A percentile compares a stretch with the other conserved stretches of the same genome.
Evolutionary conservation across 1,140 invertebrate species (phyloP).

Genomic region (Himalopsyche phryganea): DNA sequence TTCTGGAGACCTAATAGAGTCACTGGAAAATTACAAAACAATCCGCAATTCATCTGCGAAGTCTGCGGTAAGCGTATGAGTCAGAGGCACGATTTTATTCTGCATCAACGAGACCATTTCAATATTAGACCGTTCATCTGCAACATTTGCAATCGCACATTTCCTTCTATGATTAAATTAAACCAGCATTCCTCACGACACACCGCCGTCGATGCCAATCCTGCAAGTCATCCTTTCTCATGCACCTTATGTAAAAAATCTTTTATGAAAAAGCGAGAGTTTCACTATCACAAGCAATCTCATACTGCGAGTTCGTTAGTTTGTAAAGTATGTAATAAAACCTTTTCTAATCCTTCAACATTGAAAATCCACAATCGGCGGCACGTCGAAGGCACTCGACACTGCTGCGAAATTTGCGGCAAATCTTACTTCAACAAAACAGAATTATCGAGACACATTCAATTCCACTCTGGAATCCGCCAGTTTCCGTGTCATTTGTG

Average conservation of each 20-base stretch:
- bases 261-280: slow-evolving; percentile 17
- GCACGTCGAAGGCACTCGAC: slow-evolving; percentile 10
- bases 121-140: slow-evolving; percentile 27
- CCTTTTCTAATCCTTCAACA: slow-evolving; percentile 15
- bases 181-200: background rate
- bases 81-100: slow-evolving; percentile 17
- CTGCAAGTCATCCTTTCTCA: background rate
- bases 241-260: slow-evolving; percentile 14
- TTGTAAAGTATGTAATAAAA: slow-evolving; percentile 20
- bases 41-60: slow-evolving; percentile 19
- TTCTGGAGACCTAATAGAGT: background rate
- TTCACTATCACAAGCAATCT: slow-evolving; percentile 10
- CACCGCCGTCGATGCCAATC: background rate
- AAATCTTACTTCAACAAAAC: slow-evolving; percentile 14
- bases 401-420: slow-evolving; percentile 15
- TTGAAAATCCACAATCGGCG: slow-evolving; percentile 20
- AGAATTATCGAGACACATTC: slow-evolving; percentile 15
- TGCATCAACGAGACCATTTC: slow-evolving; percentile 28
- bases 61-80: slow-evolving; percentile 13
- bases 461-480: slow-evolving; percentile 12
- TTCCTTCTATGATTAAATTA: slow-evolving; percentile 6
- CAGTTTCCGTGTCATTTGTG: slow-evolving; percentile 25
- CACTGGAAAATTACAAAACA: background rate
- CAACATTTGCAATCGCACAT: slow-evolving; percentile 18
- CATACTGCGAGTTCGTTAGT: slow-evolving; percentile 3